Conservation (phyloP, 2,113 vertebrate genomes). For the Mungos mungo region DNA sequence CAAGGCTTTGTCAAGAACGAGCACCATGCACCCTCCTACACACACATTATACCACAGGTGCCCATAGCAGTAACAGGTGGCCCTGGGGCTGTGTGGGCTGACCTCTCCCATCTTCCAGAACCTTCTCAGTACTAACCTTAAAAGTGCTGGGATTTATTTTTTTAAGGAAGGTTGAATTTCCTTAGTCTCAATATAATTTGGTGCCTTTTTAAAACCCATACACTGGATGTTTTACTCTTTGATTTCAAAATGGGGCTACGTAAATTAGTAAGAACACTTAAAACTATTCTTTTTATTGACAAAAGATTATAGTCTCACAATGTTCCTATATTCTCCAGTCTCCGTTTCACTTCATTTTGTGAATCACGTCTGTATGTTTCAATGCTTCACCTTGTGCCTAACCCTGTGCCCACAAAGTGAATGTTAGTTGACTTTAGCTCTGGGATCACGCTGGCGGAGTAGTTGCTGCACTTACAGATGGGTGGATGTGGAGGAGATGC, state of each 20-base stretch:
- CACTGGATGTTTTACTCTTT: conserved; percentile 4
- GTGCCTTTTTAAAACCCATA: background rate
- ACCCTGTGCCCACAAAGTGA: background rate
- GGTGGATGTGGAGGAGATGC: background rate
- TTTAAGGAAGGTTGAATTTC: background rate
- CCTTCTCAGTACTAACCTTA: background rate
- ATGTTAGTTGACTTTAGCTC: background rate
- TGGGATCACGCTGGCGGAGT: background rate
- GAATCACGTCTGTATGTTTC: background rate
- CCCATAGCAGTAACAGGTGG: background rate
- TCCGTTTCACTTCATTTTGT: background rate
- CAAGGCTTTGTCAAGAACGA: conserved; percentile 13
- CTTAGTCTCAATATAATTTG: conserved; percentile 12
- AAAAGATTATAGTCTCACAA: background rate
- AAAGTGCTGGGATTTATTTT: conserved; percentile 1
- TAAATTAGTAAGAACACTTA: conserved; percentile 4
- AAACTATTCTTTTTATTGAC: conserved; percentile 4
- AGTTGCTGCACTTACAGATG: background rate
- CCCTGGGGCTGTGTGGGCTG: background rate
- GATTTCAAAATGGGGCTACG: background rate
- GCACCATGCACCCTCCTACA: background rate
- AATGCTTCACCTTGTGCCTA: background rate
- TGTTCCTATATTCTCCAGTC: background rate
- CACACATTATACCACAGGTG: background rate
- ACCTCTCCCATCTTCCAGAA: background rate